Evolutionary conservation across 2,113 vertebrate genomes (phyloP), one percentile per base, ranked within the genome.

Genomic region (Sigmodon hispidus): DNA sequence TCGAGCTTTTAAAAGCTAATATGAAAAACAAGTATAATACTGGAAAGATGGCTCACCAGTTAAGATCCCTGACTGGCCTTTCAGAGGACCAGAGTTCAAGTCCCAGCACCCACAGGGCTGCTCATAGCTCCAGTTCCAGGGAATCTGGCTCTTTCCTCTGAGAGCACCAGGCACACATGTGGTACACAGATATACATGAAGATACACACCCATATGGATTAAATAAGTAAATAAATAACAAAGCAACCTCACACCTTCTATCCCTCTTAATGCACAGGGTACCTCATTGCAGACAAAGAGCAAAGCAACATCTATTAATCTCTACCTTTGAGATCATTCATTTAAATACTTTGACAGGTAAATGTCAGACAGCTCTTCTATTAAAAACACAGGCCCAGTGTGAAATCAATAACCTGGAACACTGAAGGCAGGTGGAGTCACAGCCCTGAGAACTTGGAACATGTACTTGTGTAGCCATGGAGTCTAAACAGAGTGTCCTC

Each of bases 401-500:
- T 81, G 43, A 80, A 73, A 80, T 48, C 36, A 85, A 89, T 13
- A 88, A 73, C 55, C 52, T 11, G 22, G 9, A 22, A 84, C 31
- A 24, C 8, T 63, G 7, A 90, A 85, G 24, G 36, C 29, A 17
- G 55, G 16, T 4, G 6, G 21, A 48, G 65, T 40, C 73, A 69
- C 59, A 91, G 77, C 45, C 43, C 15, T 0, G 1, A 24, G 69
- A 5, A 36, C 67, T 96, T 84, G 70, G 93, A 93, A 94, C 5
- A 31, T 77, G 63, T 91, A 45, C 52, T 97, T 61, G 43, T 40
- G 21, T 93, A 76, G 89, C 77, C 45, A 7, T 24, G 24, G 92
- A 94, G 61, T 76, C 93, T 87, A 59, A 40, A 40, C 36, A 13
- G 89, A 94, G 87, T 13, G 61, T 7, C 87, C 89, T 75, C 75